Base-by-base conservation (phyloP, 2,113 vertebrate genomes). In the Urocolius indicus region DNA sequence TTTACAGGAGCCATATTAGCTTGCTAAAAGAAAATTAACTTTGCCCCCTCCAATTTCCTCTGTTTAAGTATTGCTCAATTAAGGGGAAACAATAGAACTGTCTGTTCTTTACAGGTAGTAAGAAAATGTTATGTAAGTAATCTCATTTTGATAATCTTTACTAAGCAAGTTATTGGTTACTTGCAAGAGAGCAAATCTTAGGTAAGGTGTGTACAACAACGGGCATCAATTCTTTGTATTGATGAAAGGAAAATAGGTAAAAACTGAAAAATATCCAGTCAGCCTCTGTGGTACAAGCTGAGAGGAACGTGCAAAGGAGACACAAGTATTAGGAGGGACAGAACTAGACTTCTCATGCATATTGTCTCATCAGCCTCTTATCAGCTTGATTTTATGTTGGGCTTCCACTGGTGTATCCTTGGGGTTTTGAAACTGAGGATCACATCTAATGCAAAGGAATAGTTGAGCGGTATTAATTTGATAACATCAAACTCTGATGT, bases 31-130 rank as follows among this genome's bases (percentile, higher is more conserved):
- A 69, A 87, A 94, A 92, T 43, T 51, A 84, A 68, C 76, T 92
- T 96, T 80, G 24, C 27, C 27, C 12, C 34, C 83, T 20, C 36
- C 17, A 57, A 41, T 59, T 58, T 91, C 10, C 61, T 78, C 58
- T 89, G 7, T 49, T 83, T 66, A 72, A 75, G 27, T 92, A 11
- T 80, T 93, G 63, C 38, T 95, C 9, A 74, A 4, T 46, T 69
- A 84, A 72, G 58, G 57, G 36, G 76, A 84, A 72, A 65, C 75
- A 94, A n/a, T 13, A 63, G 54, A 77, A 13, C 41, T 61, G 3
- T 41, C 41, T 0, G 6, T 75, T 67, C 45, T 46, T 7, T 84
- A 29, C 1, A 1, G 43, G 30, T 54, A 78, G 29, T 0, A 1
- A 72, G 48, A 69, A 77, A 43, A 45, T n/a, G 6, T 48, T 26